Base-by-base conservation (phyloP, 2,888 invertebrate genomes). In the Podotricha telesiphe region DNA sequence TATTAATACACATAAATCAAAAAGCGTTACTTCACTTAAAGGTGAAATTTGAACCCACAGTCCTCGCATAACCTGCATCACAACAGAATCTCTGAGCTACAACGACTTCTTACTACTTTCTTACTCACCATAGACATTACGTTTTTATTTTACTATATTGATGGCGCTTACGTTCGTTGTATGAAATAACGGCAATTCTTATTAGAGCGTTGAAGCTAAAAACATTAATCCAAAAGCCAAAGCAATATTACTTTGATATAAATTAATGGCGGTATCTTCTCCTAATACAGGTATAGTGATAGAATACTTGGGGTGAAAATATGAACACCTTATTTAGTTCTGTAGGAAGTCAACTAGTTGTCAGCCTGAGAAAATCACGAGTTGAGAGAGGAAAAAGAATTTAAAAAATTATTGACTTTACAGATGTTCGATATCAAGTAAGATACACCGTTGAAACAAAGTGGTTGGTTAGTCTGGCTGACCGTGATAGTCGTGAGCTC, bases 291-390 rank as follows among this genome's bases (percentile, higher is more conserved):
- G 72, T 84, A 53, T 48, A 71, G 55, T 40, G 47, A 53, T 63
- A 64, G 68, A 66, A 70, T 68, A 70, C 86, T 84, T 86, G 80
- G 87, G 84, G 88, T 86, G 87, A 82, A 88, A 89, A 88, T 87
- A 86, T 82, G 82, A 85, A 79, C 79, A 81, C 91, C 88, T 83
- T 89, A 89, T 90, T 86, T 86, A 88, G 89, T 78, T 76, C 82
- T 86, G 84, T 85, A 82, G 88, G 88, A 88, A 87, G 86, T 80
- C 80, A 86, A 88, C 90, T 82, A 87, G 89, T 89, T 82, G 75
- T 82, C 80, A 77, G 89, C 88, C 86, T 91, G 91, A 91, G 92
- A 91, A 92, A 90, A 85, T 76, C 72, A 78, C 73, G 72, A 73
- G 68, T 72, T 68, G 71, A 75, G 70, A 78, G 81, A 82, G 84